Base-by-base conservation (phyloP, 1,140 invertebrate species). In the Procambarus clarkii region DNA sequence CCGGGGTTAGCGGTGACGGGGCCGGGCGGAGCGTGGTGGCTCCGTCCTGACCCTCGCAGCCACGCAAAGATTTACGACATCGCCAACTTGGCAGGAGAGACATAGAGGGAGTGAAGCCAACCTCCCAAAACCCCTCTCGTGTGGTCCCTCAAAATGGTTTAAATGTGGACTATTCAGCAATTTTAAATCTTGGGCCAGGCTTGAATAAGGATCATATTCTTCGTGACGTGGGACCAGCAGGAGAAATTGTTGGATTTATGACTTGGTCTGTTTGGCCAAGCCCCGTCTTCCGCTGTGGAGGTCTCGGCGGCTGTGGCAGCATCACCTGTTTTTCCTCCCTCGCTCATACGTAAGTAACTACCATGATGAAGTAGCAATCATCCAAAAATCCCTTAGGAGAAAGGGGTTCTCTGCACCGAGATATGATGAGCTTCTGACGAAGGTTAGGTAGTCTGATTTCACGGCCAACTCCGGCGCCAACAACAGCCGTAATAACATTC, bases 51-150 rank as follows among this genome's bases (percentile, higher is more conserved):
- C 85, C 71, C 76, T 76, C 76, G 76, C 64, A 86, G 48, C 74
- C 85, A 34, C 85, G 24, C 71, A 50, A 86, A 89, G 87, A 89
- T 89, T 89, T 89, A 89, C 87, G 87, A 89, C 58, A 76, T 50
- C 79, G 79, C 69, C n/a, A 79, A 82, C 58, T 74, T 74, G 79
- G 79, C 78, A 82, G 87, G 87, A 89, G 87, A 82, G 87, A 82
- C 79, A 88, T 60, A 54, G 87, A 74, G 78, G 64, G 15, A 60
- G 58, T 34, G 44, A 89, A 81, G 60, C 87, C 54, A 34, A 50
- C 79, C 87, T 45, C 21, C 60, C 7, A 82, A 69, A 71, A 34
- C 34, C 87, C n/a, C 79, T 71, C 79, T 46, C 79, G 46, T 89
- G 79, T 89, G 87, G 80, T 76, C 79, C 54, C 21, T 81, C 45